These are phyloP conservation scores for Pristiophorus japonicus DNA, from an alignment of 2,113 vertebrate species.

Conservation along the genomic window DNA sequence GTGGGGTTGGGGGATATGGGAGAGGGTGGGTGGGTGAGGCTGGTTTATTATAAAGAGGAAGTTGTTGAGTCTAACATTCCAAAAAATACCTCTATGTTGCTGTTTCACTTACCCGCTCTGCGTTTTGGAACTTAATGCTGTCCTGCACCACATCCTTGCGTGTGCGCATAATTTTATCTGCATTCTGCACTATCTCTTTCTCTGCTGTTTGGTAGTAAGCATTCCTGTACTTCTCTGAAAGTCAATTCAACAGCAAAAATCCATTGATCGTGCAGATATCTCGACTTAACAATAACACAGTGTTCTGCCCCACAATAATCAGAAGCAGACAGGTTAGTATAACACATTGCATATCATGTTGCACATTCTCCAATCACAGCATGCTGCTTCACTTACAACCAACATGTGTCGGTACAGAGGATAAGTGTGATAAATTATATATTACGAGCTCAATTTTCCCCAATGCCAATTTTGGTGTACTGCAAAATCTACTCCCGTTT, in stretches of 20 bases:
- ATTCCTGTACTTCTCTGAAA: constrained; percentile 32
- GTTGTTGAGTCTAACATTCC: background rate
- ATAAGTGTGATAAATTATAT: background rate
- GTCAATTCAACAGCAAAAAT: background rate
- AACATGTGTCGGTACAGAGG: background rate
- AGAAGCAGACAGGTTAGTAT: background rate
- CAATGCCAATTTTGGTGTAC: no score
- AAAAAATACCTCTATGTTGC: background rate
- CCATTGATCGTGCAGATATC: background rate
- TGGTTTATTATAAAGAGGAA: background rate
- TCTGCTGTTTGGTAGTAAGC: constrained; percentile 28
- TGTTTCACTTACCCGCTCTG: background rate
- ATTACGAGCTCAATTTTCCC: no score
- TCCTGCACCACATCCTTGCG: constrained; percentile 9
- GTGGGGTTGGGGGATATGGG: no score
- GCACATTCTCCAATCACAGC: background rate
- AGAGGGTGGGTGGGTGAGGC: background rate
- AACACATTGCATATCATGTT: background rate
- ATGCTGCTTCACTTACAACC: background rate
- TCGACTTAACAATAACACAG: no score
- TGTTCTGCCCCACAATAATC: background rate
- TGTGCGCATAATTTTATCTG: background rate
- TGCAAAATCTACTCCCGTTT: no score
- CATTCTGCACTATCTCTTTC: constrained; percentile 13
- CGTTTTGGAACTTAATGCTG: background rate